Percentiles rank a stretch among this genome's conserved stretches.
Evolutionary conservation across 1,140 invertebrate genomes (phyloP).

Genomic region (Scaptomyza hsui): DNA sequence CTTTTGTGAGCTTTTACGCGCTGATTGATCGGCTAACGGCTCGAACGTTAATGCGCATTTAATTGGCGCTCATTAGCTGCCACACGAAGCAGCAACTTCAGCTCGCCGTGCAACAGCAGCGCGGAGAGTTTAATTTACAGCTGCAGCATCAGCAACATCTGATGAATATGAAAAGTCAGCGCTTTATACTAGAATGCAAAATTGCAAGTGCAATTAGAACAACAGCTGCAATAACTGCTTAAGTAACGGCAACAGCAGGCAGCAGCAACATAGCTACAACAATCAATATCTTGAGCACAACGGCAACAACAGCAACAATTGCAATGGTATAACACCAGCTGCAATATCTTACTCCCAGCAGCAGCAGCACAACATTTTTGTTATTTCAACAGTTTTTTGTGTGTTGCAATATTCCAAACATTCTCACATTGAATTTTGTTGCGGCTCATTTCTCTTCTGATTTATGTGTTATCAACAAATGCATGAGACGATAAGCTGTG

Average conservation of each 20-base stretch:
- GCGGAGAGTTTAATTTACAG: background rate
- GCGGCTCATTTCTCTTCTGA: constrained; percentile 33
- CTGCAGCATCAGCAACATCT: background rate
- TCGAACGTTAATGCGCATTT: constrained; percentile 66
- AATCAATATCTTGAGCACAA: background rate
- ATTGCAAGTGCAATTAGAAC: background rate
- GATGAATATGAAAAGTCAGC: too few relatives aligned
- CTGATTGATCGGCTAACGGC: constrained; percentile 63
- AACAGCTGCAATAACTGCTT: background rate
- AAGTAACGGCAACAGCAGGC: background rate
- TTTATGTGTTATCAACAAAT: constrained; percentile 52
- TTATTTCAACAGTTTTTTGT: background rate
- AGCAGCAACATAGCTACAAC: background rate
- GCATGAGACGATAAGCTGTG: constrained; percentile 39
- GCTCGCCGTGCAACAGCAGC: background rate
- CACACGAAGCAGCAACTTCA: constrained; percentile 1
- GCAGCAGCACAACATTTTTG: background rate
- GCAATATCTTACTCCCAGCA: background rate
- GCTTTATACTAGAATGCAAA: background rate
- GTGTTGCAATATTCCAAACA: constrained; percentile 3
- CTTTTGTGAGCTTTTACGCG: constrained; percentile 26
- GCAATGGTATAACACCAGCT: too few relatives aligned
- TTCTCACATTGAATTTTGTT: constrained; percentile 16
- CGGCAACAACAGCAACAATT: background rate
- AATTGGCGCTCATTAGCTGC: constrained; percentile 68